Conservation (phyloP, 2,888 invertebrate species). For the Melinaea marsaeus region DNA sequence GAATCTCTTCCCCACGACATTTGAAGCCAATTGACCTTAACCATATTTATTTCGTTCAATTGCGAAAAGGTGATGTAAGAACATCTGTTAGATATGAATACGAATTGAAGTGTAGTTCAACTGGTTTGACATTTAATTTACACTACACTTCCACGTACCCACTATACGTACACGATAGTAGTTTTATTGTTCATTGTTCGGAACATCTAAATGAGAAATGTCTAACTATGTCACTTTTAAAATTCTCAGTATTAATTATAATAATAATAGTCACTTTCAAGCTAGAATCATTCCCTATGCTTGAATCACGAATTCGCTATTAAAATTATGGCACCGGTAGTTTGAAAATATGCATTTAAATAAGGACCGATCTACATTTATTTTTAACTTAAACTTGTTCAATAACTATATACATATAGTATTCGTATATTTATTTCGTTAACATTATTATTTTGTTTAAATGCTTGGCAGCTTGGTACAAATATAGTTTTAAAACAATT, state of each 20-base stretch:
- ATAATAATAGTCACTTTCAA: neutral
- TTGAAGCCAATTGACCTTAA: neutral
- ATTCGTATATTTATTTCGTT: too few relatives aligned
- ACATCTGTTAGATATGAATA: conserved; percentile 30
- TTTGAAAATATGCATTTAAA: too few relatives aligned
- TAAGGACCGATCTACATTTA: too few relatives aligned
- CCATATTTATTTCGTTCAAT: conserved; percentile 24
- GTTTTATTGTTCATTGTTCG: conserved; percentile 22
- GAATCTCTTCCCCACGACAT: neutral
- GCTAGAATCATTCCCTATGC: too few relatives aligned
- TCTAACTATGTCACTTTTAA: too few relatives aligned
- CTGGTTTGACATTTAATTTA: conserved; percentile 38
- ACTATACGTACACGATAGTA: conserved; percentile 13
- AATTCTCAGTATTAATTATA: too few relatives aligned
- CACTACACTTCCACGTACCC: conserved; percentile 27
- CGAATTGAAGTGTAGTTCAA: conserved; percentile 36
- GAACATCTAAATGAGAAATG: neutral
- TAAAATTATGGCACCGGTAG: too few relatives aligned
- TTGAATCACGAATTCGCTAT: neutral
- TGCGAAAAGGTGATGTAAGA: conserved; percentile 27
- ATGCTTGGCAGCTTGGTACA: too few relatives aligned
- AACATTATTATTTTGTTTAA: too few relatives aligned
- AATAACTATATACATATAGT: too few relatives aligned
- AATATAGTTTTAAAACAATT: too few relatives aligned
- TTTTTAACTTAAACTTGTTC: too few relatives aligned